A percentile compares a stretch with the other conserved stretches of the same genome.
phyloP scores from a whole-genome alignment of 2,113 vertebrate species.

The Dipodomys stephensi region DNA sequence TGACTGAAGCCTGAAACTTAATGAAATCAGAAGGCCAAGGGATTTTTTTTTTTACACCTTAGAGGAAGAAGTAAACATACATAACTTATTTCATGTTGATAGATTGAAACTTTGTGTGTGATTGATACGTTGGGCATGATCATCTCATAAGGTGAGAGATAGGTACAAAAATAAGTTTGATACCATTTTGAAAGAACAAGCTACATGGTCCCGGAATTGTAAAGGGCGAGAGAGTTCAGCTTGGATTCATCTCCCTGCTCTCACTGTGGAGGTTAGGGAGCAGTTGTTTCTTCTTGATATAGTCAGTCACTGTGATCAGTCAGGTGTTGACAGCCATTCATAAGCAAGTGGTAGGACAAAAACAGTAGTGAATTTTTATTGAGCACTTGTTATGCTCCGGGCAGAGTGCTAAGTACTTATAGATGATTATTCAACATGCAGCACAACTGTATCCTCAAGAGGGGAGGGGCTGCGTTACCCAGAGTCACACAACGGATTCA shows the following conservation, averaged over 20 bases:
- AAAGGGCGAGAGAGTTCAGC: constrained; percentile 30
- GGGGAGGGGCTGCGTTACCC: too few species aligned
- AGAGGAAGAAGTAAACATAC: not conserved
- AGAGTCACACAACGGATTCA: not conserved
- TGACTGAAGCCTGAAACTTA: constrained; percentile 8
- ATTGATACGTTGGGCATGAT: not conserved
- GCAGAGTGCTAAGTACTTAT: not conserved
- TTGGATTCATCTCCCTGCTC: constrained; percentile 20
- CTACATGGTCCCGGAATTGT: constrained; percentile 36
- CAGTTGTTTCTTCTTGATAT: constrained; percentile 53
- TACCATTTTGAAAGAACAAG: not conserved
- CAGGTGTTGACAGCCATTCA: constrained; percentile 40
- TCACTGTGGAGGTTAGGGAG: constrained; percentile 23
- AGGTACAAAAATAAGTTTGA: not conserved
- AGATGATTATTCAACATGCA: not conserved
- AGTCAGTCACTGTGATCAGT: constrained; percentile 37
- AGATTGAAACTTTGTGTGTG: not conserved
- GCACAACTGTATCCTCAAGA: not conserved
- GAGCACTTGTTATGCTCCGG: not conserved
- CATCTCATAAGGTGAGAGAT: not conserved
- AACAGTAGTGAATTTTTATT: constrained; percentile 31
- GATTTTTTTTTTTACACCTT: constrained; percentile 33
- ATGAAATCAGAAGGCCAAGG: not conserved
- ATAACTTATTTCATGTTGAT: not conserved
- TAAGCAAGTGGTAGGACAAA: constrained; percentile 8